A percentile compares a stretch with the other conserved stretches of the same genome.
These are phyloP conservation scores for Zosterops pallidus DNA, from an alignment of 2,113 vertebrate genomes.

Conservation along the genomic window DNA sequence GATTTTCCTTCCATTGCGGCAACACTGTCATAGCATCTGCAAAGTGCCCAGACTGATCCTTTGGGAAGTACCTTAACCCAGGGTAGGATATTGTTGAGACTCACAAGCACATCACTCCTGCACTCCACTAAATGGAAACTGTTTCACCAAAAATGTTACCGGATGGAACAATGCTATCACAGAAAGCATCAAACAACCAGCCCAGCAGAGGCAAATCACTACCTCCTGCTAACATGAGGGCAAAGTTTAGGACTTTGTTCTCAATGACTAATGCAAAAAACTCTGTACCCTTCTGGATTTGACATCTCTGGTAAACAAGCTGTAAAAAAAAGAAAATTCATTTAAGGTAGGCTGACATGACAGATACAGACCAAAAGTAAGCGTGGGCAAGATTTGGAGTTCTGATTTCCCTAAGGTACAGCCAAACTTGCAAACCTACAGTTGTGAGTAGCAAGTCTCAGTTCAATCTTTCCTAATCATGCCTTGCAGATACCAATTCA, in stretches of 20 bases:
- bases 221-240: background rate
- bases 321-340: background rate
- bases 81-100: background rate
- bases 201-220: background rate
- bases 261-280: background rate
- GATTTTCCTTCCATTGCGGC: background rate
- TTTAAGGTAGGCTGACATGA: background rate
- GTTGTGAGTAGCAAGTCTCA: background rate
- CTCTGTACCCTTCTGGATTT: background rate
- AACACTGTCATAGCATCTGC: fast-evolving
- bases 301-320: background rate
- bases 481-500: slow-evolving; percentile 8
- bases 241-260: background rate
- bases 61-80: fast-evolving
- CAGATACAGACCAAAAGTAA: background rate
- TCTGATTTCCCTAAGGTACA: slow-evolving; percentile 22
- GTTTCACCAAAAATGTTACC: background rate
- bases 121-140: background rate
- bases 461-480: background rate
- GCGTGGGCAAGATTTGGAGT: background rate
- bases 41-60: background rate
- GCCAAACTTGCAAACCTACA: background rate
- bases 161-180: background rate
- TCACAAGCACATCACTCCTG: background rate
- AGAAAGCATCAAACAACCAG: background rate